A percentile compares a stretch with the other conserved stretches of the same genome.
Conservation (phyloP, 2,888 invertebrate species). For the Chrysolina oricalcia region DNA sequence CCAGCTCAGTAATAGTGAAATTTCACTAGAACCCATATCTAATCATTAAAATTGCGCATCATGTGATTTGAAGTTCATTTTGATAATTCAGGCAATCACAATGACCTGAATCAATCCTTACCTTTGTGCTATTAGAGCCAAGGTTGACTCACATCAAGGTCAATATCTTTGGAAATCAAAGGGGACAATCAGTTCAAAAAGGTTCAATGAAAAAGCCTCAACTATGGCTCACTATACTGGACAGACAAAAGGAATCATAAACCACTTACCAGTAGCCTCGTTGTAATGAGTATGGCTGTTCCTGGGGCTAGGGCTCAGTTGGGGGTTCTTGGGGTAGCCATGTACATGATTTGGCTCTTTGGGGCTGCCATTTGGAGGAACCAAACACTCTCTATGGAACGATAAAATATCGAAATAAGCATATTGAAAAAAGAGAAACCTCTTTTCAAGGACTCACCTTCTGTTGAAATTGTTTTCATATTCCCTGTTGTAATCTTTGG, state of each 20-base stretch:
- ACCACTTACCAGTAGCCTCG: slow-evolving; percentile 65
- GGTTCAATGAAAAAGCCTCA: background rate
- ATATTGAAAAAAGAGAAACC: slow-evolving; percentile 23
- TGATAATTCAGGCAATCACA: slow-evolving; percentile 4
- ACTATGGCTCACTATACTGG: background rate
- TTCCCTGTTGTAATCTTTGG: slow-evolving; percentile 70
- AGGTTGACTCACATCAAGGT: slow-evolving; percentile 13
- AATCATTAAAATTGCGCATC: slow-evolving; percentile 6
- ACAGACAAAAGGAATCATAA: background rate
- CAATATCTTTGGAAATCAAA: slow-evolving; percentile 6
- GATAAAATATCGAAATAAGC: background rate
- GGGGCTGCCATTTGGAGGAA: slow-evolving; percentile 67
- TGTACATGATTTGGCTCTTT: slow-evolving; percentile 69
- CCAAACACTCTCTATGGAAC: slow-evolving; percentile 67
- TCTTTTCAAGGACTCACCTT: slow-evolving; percentile 63
- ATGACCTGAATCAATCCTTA: slow-evolving; percentile 17
- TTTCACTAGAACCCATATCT: slow-evolving; percentile 12
- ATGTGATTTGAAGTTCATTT: slow-evolving; percentile 14
- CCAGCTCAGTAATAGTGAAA: background rate
- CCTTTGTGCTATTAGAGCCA: slow-evolving; percentile 14
- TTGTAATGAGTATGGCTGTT: slow-evolving; percentile 68
- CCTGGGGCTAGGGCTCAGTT: slow-evolving; percentile 68
- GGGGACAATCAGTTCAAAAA: background rate
- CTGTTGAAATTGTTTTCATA: slow-evolving; percentile 69
- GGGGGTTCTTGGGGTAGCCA: slow-evolving; percentile 70